Evolutionary conservation across 1,140 invertebrate genomes (phyloP).

Genomic region (Tenebrio molitor): DNA sequence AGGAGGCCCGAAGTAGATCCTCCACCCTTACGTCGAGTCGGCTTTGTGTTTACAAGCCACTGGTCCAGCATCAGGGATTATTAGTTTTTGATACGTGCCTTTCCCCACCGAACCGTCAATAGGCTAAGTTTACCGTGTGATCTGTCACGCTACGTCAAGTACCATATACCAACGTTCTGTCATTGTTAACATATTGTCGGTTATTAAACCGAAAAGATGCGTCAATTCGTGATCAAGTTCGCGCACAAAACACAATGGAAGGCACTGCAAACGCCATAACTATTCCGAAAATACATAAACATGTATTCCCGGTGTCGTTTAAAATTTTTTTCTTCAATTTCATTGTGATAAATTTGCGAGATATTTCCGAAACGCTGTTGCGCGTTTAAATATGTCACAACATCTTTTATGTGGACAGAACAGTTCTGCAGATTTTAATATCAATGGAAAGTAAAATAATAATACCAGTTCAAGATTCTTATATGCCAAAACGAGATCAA

Average conservation of each 20-base stretch:
- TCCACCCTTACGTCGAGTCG: conserved; percentile 15
- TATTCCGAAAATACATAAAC: too few relatives aligned
- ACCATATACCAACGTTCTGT: conserved; percentile 2
- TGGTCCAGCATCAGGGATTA: conserved; percentile 43
- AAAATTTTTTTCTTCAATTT: too few relatives aligned
- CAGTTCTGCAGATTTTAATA: conserved; percentile 1
- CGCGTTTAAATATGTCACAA: too few relatives aligned
- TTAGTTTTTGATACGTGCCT: conserved; percentile 50
- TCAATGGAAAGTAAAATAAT: neutral
- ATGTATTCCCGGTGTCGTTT: too few relatives aligned
- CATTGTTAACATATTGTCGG: conserved; percentile 34
- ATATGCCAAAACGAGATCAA: neutral
- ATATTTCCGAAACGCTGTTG: neutral
- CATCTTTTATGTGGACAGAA: neutral
- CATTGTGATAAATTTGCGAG: too few relatives aligned
- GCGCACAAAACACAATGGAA: too few relatives aligned
- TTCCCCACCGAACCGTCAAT: conserved; percentile 34
- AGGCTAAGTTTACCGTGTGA: conserved; percentile 45
- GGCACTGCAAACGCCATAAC: too few relatives aligned
- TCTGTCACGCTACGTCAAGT: conserved; percentile 45
- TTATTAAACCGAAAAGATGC: conserved; percentile 6
- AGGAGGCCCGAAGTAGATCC: conserved; percentile 34
- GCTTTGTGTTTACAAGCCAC: conserved; percentile 51
- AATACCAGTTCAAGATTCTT: neutral
- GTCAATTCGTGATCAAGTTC: too few relatives aligned